Conservation (phyloP, 2,113 vertebrate genomes). For the Paradoxurus hermaphroditus region DNA sequence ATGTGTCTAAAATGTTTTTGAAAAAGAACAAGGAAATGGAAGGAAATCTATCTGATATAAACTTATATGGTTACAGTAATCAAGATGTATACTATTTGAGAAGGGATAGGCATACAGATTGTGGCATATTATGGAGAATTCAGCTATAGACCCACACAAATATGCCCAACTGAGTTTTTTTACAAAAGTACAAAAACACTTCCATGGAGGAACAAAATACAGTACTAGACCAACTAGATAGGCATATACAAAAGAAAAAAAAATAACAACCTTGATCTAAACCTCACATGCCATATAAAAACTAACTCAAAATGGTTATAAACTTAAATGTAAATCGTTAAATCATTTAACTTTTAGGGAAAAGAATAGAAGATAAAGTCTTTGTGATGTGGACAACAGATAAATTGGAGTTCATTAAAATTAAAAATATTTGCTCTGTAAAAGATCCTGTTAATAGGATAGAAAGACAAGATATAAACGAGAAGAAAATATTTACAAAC, state of each 20-base stretch:
- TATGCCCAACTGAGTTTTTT: neutral
- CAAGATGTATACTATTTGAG: neutral
- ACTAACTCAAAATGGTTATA: neutral
- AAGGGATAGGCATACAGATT: neutral
- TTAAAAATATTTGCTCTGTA: neutral
- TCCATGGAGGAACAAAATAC: neutral
- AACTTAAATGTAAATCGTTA: neutral
- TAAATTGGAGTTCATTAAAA: neutral
- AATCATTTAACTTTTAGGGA: neutral
- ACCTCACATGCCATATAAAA: neutral
- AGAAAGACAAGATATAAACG: neutral
- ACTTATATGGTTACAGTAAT: neutral
- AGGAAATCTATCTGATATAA: neutral
- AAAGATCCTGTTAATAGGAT: neutral
- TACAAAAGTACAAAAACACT: neutral
- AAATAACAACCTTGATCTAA: neutral
- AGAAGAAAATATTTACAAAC: neutral
- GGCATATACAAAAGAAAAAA: neutral
- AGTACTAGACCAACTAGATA: neutral
- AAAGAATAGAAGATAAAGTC: neutral
- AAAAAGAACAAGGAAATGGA: neutral
- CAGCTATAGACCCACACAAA: neutral
- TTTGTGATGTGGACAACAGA: neutral
- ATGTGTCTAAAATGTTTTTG: neutral
- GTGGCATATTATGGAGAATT: neutral